phyloP scores from a whole-genome alignment of 2,888 invertebrate genomes.

The Hydroisotoma schaefferi region DNA sequence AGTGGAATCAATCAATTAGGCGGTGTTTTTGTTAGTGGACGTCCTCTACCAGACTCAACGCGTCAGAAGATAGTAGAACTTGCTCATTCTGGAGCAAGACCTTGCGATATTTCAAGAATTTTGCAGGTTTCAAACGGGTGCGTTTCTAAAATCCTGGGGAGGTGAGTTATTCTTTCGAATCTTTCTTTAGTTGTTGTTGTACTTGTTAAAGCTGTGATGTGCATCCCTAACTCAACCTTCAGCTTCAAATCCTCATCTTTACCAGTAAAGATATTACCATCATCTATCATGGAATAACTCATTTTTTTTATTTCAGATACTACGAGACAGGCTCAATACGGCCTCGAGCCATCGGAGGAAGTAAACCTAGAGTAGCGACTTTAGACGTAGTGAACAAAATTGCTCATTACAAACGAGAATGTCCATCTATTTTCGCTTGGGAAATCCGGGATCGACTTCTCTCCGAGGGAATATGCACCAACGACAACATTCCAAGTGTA shows the following conservation, averaged over 20 bases:
- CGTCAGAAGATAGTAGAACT: constrained; percentile 59
- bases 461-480: constrained; percentile 91
- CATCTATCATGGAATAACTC: not conserved
- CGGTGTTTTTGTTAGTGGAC: constrained; percentile 60
- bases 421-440: constrained; percentile 98
- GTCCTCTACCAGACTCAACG: constrained; percentile 59
- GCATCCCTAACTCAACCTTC: not conserved
- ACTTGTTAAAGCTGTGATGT: too few relatives aligned
- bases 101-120: constrained; percentile 60
- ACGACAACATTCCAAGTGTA: constrained; percentile 96
- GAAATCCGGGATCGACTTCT: constrained; percentile 93
- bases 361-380: constrained; percentile 92
- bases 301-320: constrained; percentile 62
- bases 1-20: constrained; percentile 61
- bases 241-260: too few relatives aligned
- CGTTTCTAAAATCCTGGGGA: constrained; percentile 59
- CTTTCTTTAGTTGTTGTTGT: too few relatives aligned
- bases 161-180: constrained; percentile 49
- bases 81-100: constrained; percentile 59
- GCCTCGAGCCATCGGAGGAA: constrained; percentile 94
- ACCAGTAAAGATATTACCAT: not conserved
- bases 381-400: constrained; percentile 91
- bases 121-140: constrained; percentile 61
- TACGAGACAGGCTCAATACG: constrained; percentile 98
- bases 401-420: constrained; percentile 94